Conservation (phyloP, 2,888 invertebrate genomes). For the Rhingia rostrata region DNA sequence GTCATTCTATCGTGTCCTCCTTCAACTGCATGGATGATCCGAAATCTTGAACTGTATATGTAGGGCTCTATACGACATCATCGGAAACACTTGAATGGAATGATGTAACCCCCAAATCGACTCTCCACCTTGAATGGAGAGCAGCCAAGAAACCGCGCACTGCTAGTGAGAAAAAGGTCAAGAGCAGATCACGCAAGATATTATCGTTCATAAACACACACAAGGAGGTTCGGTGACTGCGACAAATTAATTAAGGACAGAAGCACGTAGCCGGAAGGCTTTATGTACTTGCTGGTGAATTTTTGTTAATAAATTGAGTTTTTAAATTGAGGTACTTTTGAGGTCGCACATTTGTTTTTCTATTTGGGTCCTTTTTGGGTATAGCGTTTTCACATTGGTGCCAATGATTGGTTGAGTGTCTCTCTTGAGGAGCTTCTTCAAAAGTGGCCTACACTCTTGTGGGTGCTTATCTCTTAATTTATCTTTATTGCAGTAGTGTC, state of each 20-base stretch:
- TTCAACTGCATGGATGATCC: conserved; percentile 50
- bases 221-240: conserved; percentile 12
- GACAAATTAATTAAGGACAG: conserved; percentile 62
- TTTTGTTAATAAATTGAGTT: conserved; percentile 63
- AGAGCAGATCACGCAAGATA: conserved; percentile 67
- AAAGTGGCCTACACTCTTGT: background rate
- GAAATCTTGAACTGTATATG: conserved; percentile 58
- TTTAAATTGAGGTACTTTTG: conserved; percentile 21
- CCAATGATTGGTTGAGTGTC: conserved; percentile 42
- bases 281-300: conserved; percentile 56
- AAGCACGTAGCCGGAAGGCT: conserved; percentile 55
- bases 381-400: conserved; percentile 15
- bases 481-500: conserved; percentile 33
- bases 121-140: background rate
- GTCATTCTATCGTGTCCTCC: background rate
- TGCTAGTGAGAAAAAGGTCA: conserved; percentile 52
- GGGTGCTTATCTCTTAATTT: conserved; percentile 48
- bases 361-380: conserved; percentile 10
- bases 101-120: conserved; percentile 23
- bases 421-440: conserved; percentile 14
- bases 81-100: conserved; percentile 42
- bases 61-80: conserved; percentile 28
- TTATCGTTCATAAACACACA: conserved; percentile 9
- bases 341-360: background rate
- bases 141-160: conserved; percentile 6